Evolutionary conservation across 2,888 invertebrate genomes (phyloP).

Genomic region (Coelinius sp.): DNA sequence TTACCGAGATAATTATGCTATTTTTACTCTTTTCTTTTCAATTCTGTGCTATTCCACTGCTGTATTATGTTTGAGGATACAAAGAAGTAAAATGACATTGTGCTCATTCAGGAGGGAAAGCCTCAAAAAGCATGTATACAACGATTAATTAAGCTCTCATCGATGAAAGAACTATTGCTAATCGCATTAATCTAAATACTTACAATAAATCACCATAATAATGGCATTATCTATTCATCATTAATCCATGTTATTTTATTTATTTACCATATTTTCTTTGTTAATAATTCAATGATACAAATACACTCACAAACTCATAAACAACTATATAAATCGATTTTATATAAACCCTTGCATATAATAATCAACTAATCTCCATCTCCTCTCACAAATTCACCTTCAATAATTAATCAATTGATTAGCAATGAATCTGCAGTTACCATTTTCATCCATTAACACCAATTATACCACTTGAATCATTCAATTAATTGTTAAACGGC

Average conservation of each 20-base stretch:
- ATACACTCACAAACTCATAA: constrained; percentile 48
- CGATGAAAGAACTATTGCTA: constrained; percentile 48
- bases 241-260: constrained; percentile 32
- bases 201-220: constrained; percentile 24
- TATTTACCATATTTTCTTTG: constrained; percentile 42
- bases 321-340: constrained; percentile 42
- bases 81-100: not conserved
- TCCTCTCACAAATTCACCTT: constrained; percentile 6
- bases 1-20: no score
- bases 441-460: constrained; percentile 5
- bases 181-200: constrained; percentile 36
- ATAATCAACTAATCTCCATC: constrained; percentile 6
- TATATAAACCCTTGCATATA: constrained; percentile 38
- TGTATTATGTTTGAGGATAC: not conserved
- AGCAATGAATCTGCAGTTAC: no score
- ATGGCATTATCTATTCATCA: constrained; percentile 12
- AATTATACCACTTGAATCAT: constrained; percentile 2
- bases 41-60: no score
- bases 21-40: no score
- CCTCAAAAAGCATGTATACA: constrained; percentile 47
- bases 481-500: constrained; percentile 2
- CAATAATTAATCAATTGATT: not conserved
- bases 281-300: constrained; percentile 39
- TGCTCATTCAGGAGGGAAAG: constrained; percentile 1
- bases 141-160: constrained; percentile 46